These are phyloP conservation scores for Chrysaora quinquecirrha DNA, from an alignment of 30 jellyfish, hydroid and myxozoan species.

Conservation along the genomic window DNA sequence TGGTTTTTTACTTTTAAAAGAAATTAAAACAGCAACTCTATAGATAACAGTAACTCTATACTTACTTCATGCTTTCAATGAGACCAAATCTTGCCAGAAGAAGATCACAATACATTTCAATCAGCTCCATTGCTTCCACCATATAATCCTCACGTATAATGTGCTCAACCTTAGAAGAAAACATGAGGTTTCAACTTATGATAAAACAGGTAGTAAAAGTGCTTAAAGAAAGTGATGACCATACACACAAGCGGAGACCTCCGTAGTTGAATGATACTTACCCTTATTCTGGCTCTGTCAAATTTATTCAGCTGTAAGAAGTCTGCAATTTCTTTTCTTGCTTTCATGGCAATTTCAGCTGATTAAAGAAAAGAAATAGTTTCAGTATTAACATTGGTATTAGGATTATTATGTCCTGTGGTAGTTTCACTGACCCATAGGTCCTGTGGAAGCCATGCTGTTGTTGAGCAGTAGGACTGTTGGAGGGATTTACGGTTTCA, in stretches of 20 bases:
- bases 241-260: no score
- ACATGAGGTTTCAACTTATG: not conserved
- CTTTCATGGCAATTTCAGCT: conserved; percentile 98
- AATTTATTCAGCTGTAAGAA: conserved; percentile 70
- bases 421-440: not conserved
- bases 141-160: conserved; percentile 93
- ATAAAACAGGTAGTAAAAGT: no score
- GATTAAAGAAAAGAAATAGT: not conserved
- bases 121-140: conserved; percentile 94
- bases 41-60: no score
- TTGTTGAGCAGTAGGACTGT: no score
- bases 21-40: no score
- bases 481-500: not conserved
- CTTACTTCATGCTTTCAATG: conserved; percentile 93
- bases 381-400: not conserved
- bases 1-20: no score
- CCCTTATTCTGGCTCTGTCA: conserved; percentile 97
- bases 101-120: conserved; percentile 94
- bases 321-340: conserved; percentile 95
- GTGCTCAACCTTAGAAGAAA: conserved; percentile 81
- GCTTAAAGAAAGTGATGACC: no score
- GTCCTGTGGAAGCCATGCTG: no score
- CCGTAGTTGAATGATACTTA: no score
- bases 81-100: conserved; percentile 94
- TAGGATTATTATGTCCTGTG: no score